phyloP scores from a whole-genome alignment of 2,888 invertebrate genomes.

The Chaetoderma sp. region DNA sequence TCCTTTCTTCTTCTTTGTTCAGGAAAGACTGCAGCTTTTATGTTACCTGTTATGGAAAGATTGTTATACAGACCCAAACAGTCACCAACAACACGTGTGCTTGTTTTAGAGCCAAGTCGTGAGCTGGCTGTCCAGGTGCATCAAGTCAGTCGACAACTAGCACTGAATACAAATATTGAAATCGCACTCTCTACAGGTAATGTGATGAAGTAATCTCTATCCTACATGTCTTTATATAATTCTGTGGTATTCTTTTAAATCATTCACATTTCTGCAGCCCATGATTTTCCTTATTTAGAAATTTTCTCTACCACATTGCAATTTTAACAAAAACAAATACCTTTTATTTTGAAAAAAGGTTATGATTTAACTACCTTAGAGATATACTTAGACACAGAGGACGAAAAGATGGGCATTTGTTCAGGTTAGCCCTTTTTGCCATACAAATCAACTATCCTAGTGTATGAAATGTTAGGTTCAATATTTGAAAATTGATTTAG shows the following conservation, averaged over 20 bases:
- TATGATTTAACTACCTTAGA: too few relatives aligned
- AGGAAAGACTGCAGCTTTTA: slow-evolving; percentile 98
- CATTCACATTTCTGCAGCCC: neutral
- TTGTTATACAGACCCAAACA: slow-evolving; percentile 86
- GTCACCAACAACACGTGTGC: slow-evolving; percentile 79
- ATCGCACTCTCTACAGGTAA: slow-evolving; percentile 67
- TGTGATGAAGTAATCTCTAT: slow-evolving; percentile 14
- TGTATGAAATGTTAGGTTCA: too few relatives aligned
- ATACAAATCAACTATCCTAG: too few relatives aligned
- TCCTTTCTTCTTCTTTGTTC: too few relatives aligned
- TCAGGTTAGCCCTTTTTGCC: too few relatives aligned
- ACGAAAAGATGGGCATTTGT: too few relatives aligned
- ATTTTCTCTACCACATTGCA: too few relatives aligned
- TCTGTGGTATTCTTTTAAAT: neutral
- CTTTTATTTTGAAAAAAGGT: too few relatives aligned
- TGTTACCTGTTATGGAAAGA: slow-evolving; percentile 95
- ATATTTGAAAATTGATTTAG: too few relatives aligned
- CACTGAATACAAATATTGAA: slow-evolving; percentile 81
- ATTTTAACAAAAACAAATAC: too few relatives aligned
- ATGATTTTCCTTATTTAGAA: too few relatives aligned
- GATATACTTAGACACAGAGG: too few relatives aligned
- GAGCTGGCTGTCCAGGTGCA: slow-evolving; percentile 98
- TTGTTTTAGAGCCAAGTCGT: slow-evolving; percentile 95
- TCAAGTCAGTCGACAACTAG: slow-evolving; percentile 89
- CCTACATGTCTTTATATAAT: neutral